Base-by-base conservation (phyloP, 2,888 invertebrate genomes). In the Ormia ochracea region DNA sequence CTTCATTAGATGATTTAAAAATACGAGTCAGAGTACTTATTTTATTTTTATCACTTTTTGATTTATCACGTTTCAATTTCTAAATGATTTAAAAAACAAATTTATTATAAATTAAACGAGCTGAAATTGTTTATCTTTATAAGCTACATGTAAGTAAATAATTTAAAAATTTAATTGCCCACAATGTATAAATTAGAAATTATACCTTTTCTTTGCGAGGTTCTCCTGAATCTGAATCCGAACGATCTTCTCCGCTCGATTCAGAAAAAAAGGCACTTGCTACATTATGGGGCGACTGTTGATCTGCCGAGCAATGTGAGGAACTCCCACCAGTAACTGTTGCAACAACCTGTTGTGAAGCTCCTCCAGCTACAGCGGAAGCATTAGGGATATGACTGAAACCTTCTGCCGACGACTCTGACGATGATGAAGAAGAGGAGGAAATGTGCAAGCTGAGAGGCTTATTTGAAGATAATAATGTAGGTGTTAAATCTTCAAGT, bases 1-100 rank as follows among this genome's bases (percentile, higher is more conserved):
- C 93, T 65, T 93, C 94, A 80, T 94, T 94, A 81, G 93, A 93
- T 45, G 93, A 93, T 68, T 80, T 80, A 85, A 94, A 94, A 63
- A 94, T 89, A 85, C 93, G 93, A 45, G 93, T 90, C 66, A 94
- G 87, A 0, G 94, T 93, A 84, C 92, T 93, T 83, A 91, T 93
- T 87, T 94, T 94, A 88, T 94, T 94, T 85, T 94, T 94, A 87
- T 94, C 94, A 90, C 90, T 87, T 89, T 87, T 86, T 85, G 89
- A 87, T 86, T 88, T 90, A 83, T 88, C 85, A 84, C 84, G 84
- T 56, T 84, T 85, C 66, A 85, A 83, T 83, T 85, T 86, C 85
- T 85, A 50, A 41, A 33, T 21, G 7, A 17, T 5, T 10, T n/a
- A 52, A 69, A 31, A 21, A 38, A 28, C 17, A 50, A 23, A 65